Evolutionary conservation across 2,888 invertebrate genomes (phyloP).

Genomic region (Mythimna pallens): DNA sequence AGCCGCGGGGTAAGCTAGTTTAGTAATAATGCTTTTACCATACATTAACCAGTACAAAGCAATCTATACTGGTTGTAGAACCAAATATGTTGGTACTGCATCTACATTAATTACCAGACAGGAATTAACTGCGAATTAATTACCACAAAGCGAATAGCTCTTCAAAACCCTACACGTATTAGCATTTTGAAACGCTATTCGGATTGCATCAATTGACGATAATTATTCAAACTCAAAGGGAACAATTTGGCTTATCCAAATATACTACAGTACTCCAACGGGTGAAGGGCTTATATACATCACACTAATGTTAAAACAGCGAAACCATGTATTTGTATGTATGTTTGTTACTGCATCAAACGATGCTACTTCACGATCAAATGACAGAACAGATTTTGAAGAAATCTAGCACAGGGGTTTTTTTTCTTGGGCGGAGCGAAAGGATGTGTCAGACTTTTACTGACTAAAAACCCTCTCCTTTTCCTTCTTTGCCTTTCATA

Average conservation of each 20-base stretch:
- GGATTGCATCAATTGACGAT: conserved; percentile 53
- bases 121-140: conserved; percentile 43
- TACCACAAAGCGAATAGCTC: conserved; percentile 51
- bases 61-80: neutral
- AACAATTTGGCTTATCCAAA: conserved; percentile 57
- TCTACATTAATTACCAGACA: conserved; percentile 38
- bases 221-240: conserved; percentile 61
- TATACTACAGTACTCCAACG: conserved; percentile 12
- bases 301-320: too few species aligned
- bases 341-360: too few species aligned
- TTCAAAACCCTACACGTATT: conserved; percentile 48
- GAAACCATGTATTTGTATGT: too few species aligned
- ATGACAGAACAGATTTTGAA: too few species aligned
- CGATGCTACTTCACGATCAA: neutral
- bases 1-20: neutral
- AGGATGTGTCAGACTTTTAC: too few species aligned
- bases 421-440: too few species aligned
- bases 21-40: neutral
- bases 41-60: neutral
- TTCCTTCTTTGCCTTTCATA: too few species aligned
- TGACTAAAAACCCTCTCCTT: too few species aligned
- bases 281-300: neutral
- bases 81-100: conserved; percentile 8
- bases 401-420: neutral
- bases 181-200: conserved; percentile 56